phyloP scores from a whole-genome alignment of 53 echinoderm and acorn worm genomes.

The Holothuria leucospilota region DNA sequence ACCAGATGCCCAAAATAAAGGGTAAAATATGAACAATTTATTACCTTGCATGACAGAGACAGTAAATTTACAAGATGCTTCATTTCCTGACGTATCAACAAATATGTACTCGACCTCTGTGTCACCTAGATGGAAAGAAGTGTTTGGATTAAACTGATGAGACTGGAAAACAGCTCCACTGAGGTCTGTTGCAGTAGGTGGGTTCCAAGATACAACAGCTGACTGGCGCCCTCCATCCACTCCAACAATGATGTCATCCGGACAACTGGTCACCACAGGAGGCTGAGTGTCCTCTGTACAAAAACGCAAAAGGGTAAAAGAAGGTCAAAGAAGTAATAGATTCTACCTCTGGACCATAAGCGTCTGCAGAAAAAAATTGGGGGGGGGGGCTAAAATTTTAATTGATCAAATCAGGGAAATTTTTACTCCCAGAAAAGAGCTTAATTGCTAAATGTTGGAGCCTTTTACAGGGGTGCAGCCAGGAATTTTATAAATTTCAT shows the following conservation, averaged over 20 bases:
- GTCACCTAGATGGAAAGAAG: constrained; percentile 13
- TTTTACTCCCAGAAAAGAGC: too few species aligned
- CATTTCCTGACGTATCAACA: constrained; percentile 19
- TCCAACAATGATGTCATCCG: not conserved
- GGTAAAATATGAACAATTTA: too few species aligned
- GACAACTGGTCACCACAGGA: constrained; percentile 21
- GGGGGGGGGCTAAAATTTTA: too few species aligned
- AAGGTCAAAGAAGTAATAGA: not conserved
- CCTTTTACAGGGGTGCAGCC: too few species aligned
- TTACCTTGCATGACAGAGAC: not conserved
- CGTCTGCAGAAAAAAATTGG: too few species aligned
- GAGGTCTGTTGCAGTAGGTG: constrained; percentile 23
- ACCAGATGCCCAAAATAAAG: too few species aligned
- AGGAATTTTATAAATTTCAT: too few species aligned
- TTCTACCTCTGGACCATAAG: too few species aligned
- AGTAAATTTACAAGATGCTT: constrained; percentile 11
- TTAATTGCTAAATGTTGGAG: too few species aligned
- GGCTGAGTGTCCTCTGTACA: not conserved
- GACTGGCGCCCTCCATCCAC: not conserved
- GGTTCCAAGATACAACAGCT: constrained; percentile 16
- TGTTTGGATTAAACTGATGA: constrained; percentile 1
- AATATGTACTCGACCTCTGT: constrained; percentile 36
- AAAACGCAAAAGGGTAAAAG: not conserved
- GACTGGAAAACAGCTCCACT: constrained; percentile 9
- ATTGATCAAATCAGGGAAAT: too few species aligned